Conservation (phyloP, 1,140 invertebrate genomes). For the Drosophila repleta region DNA sequence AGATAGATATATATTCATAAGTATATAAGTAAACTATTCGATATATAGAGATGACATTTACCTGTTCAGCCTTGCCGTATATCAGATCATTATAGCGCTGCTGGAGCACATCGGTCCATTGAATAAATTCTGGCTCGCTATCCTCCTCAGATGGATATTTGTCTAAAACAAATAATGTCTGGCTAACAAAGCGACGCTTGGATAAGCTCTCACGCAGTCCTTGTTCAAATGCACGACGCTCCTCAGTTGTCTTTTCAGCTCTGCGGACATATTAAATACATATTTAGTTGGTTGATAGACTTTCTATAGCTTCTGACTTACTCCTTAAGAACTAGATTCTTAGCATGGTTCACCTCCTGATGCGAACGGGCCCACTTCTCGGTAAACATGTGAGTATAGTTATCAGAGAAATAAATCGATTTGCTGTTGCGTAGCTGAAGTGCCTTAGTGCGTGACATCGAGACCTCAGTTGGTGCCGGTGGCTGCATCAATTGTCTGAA, state of each 20-base stretch:
- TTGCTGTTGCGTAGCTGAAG: conserved; percentile 36
- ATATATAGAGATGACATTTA: conserved; percentile 6
- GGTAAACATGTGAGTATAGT: conserved; percentile 16
- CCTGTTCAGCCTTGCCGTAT: conserved; percentile 25
- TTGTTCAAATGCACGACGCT: conserved; percentile 35
- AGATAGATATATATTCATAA: neutral
- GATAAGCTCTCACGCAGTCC: conserved; percentile 31
- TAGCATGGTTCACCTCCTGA: conserved; percentile 2
- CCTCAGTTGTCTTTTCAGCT: conserved; percentile 9
- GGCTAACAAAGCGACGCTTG: neutral
- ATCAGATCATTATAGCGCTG: conserved; percentile 30
- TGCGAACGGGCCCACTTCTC: neutral
- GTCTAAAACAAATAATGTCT: conserved; percentile 47
- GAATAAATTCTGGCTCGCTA: conserved; percentile 17
- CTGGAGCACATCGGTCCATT: conserved; percentile 33
- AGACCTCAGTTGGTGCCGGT: no score
- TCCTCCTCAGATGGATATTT: neutral
- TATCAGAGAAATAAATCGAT: conserved; percentile 36
- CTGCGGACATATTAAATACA: conserved; percentile 8
- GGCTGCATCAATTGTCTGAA: neutral
- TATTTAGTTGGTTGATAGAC: neutral
- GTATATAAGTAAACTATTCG: neutral
- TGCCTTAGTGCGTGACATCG: conserved; percentile 4
- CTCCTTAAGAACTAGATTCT: conserved; percentile 12
- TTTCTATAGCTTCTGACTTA: conserved; percentile 19